Evolutionary conservation across 2,888 invertebrate genomes (phyloP), one percentile per base, ranked within the genome.

Genomic region (Caenorhabditis afra): DNA sequence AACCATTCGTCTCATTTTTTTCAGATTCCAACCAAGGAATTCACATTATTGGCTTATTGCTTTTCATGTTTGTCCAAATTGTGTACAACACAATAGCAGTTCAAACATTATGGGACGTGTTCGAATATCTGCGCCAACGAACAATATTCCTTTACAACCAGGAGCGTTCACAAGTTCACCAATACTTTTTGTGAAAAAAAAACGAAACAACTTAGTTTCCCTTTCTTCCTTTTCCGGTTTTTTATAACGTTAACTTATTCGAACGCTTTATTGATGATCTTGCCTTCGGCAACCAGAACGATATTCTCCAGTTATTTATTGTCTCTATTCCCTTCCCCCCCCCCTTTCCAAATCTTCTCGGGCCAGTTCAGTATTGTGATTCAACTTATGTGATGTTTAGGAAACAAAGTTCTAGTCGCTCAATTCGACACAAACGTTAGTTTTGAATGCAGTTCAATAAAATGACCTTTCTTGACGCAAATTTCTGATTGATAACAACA

Each of bases 11-110:
- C n/a, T 57, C 14, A n/a, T n/a, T 23, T 39, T 52, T 65, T 79
- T 41, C 70, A 83, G 83, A 83, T 49, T 79, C 79, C 55, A 83
- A 83, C 64, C 79, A 83, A 67, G 74, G 81, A 8, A 75, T 79
- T 52, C 83, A 83, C 67, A 83, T 83, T 22, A 75, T 83, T n/a
- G 77, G 64, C 22, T 55, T 83, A 61, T 64, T 83, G 55, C 73
- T 81, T 50, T 77, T 83, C 57, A 81, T 83, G 70, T 59, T 81
- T 23, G 53, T 81, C 53, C 81, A 83, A 67, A 71, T 83, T 68
- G 75, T 81, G 53, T 83, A 83, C 75, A 79, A 79, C 71, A 79
- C 79, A 64, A 61, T 79, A 50, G 81, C 83, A 18, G 62, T 83
- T 22, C 79, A 81, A 73, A 75, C 77, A 55, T 52, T 83, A 41